Evolutionary conservation across 2,113 vertebrate genomes (phyloP).

Genomic region (Nothocercus julius): DNA sequence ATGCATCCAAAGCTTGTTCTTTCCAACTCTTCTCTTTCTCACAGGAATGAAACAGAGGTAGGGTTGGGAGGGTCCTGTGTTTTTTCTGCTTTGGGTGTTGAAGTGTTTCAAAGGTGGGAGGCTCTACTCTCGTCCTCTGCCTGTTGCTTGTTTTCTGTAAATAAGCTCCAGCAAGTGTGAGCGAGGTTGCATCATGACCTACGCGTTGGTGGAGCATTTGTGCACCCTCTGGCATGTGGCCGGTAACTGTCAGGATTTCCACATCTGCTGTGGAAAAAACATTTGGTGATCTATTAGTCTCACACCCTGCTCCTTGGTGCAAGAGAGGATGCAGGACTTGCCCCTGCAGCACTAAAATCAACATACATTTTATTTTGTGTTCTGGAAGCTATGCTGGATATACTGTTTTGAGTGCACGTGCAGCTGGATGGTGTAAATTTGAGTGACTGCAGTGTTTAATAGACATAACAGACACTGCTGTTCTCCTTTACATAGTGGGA

Average conservation of each 20-base stretch:
- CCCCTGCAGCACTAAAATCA: not conserved
- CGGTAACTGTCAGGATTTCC: not conserved
- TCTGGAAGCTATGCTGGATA: not conserved
- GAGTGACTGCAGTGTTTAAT: not conserved
- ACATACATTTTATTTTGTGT: not conserved
- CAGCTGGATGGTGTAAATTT: not conserved
- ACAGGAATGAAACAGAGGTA: not conserved
- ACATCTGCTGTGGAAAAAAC: not conserved
- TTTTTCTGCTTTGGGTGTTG: not conserved
- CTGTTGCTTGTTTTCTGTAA: not conserved
- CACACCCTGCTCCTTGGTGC: not conserved
- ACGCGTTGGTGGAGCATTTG: not conserved
- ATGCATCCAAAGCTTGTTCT: not conserved
- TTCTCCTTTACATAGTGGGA: no score
- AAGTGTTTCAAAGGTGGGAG: not conserved
- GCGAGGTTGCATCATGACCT: not conserved
- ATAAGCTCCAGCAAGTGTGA: not conserved
- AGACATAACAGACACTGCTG: not conserved
- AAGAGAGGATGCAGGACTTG: not conserved
- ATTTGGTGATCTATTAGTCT: not conserved
- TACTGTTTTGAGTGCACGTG: not conserved
- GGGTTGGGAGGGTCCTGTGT: accelerated
- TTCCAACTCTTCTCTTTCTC: not conserved
- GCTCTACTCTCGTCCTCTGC: not conserved
- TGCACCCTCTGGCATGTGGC: not conserved